Evolutionary conservation across 2,797 vertebrate genomes (phyloP).

Genomic region (Bryconaethiops microstoma): DNA sequence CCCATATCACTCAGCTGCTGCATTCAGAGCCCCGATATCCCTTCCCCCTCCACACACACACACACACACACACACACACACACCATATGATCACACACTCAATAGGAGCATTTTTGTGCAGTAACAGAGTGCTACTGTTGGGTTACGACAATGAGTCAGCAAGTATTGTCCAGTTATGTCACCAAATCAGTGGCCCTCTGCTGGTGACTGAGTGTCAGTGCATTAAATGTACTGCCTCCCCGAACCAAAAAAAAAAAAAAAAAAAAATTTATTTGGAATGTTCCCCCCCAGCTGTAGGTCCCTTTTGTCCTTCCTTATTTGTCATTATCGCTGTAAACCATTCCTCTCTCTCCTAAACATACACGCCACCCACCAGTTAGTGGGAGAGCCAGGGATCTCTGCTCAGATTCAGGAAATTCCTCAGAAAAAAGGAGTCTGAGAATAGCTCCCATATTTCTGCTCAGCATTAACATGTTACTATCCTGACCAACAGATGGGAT

Average conservation of each 20-base stretch:
- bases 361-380: not conserved
- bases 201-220: not conserved
- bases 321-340: not conserved
- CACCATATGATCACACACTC: constrained; percentile 22
- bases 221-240: not conserved
- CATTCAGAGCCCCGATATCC: not conserved
- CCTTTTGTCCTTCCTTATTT: not conserved
- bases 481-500: not conserved
- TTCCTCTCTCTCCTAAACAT: not conserved
- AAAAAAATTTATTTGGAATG: not conserved
- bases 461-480: not conserved
- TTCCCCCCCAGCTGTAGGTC: not conserved
- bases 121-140: not conserved
- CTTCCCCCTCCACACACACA: not conserved
- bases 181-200: not conserved
- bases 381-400: not conserved
- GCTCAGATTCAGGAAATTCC: constrained; percentile 33
- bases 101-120: constrained; percentile 14
- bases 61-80: not conserved
- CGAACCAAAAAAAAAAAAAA: not conserved
- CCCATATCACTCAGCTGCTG: constrained; percentile 29
- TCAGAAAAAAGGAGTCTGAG: constrained; percentile 19
- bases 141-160: constrained; percentile 1
- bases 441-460: constrained; percentile 16
- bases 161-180: not conserved